These are phyloP conservation scores for Montipora efflorescens DNA, from an alignment of 64 coral and sea anemone genomes.

Conservation along the genomic window DNA sequence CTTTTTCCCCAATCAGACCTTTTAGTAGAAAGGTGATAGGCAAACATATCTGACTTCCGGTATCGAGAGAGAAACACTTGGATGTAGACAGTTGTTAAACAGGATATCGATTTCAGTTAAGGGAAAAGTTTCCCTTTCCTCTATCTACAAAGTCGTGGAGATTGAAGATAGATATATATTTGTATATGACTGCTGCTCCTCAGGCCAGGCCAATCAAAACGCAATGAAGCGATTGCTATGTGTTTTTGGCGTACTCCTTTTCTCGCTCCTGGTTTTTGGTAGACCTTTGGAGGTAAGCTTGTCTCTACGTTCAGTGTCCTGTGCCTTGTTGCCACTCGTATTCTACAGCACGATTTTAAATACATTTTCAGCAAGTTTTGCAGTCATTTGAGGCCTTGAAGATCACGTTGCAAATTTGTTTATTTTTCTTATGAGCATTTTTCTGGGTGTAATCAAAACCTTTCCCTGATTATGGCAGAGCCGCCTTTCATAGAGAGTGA, in stretches of 20 bases:
- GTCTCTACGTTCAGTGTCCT: neutral
- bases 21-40: too few relatives aligned
- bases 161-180: too few relatives aligned
- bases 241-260: neutral
- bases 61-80: neutral
- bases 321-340: neutral
- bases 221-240: neutral
- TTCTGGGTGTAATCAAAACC: too few relatives aligned
- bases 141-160: neutral
- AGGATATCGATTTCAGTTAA: neutral
- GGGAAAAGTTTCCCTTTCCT: neutral
- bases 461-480: neutral
- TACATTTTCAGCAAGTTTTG: too few relatives aligned
- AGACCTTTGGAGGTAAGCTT: constrained; percentile 21
- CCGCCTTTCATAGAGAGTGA: neutral
- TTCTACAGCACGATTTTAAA: neutral
- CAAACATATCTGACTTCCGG: constrained; percentile 9
- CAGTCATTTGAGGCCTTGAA: too few relatives aligned
- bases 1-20: too few relatives aligned
- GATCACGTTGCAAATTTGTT: too few relatives aligned
- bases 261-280: neutral
- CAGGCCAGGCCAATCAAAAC: neutral
- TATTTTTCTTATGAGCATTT: too few relatives aligned
- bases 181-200: neutral
- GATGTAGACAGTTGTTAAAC: too few relatives aligned